phyloP scores from a whole-genome alignment of 1,140 invertebrate species.

The Aculops lycopersici region DNA sequence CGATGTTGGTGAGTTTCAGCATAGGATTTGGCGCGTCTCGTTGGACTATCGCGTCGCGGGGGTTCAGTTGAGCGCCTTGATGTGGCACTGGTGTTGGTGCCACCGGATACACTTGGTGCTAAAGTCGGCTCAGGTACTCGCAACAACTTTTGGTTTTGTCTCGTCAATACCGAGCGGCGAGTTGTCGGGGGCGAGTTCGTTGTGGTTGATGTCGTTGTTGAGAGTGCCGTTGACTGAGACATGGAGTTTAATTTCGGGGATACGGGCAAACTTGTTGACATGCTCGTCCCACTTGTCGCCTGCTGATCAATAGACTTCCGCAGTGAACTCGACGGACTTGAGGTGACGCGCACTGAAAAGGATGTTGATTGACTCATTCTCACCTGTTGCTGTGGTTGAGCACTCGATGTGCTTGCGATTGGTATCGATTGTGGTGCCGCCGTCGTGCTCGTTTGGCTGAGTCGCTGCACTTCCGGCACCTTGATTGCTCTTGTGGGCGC shows the following conservation, averaged over 20 bases:
- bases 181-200: no score
- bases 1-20: background rate
- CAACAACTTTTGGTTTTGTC: background rate
- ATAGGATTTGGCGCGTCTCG: background rate
- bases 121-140: background rate
- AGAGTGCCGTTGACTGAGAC: background rate
- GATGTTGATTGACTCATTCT: no score
- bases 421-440: no score
- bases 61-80: background rate
- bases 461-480: no score
- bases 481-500: no score
- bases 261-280: background rate
- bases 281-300: background rate
- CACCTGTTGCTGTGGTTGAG: no score
- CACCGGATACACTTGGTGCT: background rate
- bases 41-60: background rate
- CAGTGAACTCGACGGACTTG: no score
- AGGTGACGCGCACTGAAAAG: no score
- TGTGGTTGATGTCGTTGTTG: background rate
- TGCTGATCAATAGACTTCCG: no score
- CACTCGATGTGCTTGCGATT: no score
- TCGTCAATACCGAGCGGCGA: background rate
- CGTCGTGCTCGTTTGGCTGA: no score
- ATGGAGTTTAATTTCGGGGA: background rate
- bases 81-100: background rate